Conservation (phyloP, 2,113 vertebrate species). For the Chionis minor region DNA sequence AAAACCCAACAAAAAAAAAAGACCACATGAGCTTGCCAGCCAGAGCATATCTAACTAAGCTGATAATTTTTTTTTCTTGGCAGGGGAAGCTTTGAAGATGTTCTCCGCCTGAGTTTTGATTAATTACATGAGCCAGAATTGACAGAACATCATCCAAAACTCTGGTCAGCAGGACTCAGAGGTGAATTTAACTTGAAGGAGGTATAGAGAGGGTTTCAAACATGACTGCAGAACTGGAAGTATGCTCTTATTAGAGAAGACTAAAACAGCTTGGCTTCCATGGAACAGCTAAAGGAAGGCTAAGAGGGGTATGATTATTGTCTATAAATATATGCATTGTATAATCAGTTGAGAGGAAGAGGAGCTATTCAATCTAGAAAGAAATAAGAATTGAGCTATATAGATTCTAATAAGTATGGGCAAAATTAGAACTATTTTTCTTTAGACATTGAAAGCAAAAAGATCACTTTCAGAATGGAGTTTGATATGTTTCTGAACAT, state of each 20-base stretch:
- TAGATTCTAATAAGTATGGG: not conserved
- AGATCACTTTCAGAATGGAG: not conserved
- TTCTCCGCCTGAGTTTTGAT: not conserved
- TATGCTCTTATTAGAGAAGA: not conserved
- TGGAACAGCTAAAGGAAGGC: not conserved
- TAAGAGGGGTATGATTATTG: not conserved
- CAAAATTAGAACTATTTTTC: not conserved
- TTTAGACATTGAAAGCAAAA: not conserved
- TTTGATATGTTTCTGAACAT: not conserved
- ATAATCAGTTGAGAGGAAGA: not conserved
- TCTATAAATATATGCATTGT: not conserved
- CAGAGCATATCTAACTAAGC: not conserved
- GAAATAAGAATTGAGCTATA: not conserved
- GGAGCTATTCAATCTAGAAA: not conserved
- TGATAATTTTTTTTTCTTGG: not conserved
- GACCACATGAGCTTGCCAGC: not conserved
- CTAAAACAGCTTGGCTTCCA: not conserved
- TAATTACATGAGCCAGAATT: not conserved
- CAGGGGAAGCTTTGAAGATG: not conserved
- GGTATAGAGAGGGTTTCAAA: not conserved
- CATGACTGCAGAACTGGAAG: fast-evolving
- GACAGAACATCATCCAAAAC: not conserved
- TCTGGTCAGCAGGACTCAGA: not conserved
- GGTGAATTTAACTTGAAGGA: not conserved
- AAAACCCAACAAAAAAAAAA: not conserved